Evolutionary conservation across 1,140 invertebrate species (phyloP), one percentile per base, ranked within the genome.

Genomic region (Monochamus saltuarius): DNA sequence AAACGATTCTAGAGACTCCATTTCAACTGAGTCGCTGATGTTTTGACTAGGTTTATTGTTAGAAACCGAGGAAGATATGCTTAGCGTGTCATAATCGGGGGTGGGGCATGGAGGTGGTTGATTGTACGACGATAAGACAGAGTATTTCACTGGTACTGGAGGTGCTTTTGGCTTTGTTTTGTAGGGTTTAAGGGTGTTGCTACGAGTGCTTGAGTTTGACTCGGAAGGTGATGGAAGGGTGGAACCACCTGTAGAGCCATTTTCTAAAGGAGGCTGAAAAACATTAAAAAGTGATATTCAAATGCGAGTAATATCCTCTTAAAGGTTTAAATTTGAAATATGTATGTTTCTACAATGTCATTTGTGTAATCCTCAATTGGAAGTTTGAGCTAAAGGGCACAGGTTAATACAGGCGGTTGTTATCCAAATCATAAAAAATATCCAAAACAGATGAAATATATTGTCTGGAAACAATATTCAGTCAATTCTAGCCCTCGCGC

Each of bases 1-100:
- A 72, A 85, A 88, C 0, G 87, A 89, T 71, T 89, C 87, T 49
- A 89, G 75, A 13, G 87, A 87, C 65, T 88, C 85, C 80, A 89
- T 84, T 71, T 89, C 87, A 7, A 85, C 82, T 2, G 73, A 77
- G 8, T 80, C 76, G 66, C 78, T 78, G 13, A 75, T 55, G 61
- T 77, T 65, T 29, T 71, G 56, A 60, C 55, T 57, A 22, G 54
- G 57, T 39, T 59, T 64, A 8, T 72, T 56, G 53, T 70, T 62
- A 45, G 75, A 68, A 35, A 62, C 56, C 51, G 66, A 66, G 51
- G 67, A 73, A 19, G 62, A 66, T 1, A 78, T 61, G 53, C 77
- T 79, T 42, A 60, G 64, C 36, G 74, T 77, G 61, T 81, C 80
- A 61, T 88, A 87, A 75, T 87, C 85, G 4, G 86, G 85, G 14